phyloP scores from a whole-genome alignment of 2,888 invertebrate species.

The Petrolisthes manimaculis region DNA sequence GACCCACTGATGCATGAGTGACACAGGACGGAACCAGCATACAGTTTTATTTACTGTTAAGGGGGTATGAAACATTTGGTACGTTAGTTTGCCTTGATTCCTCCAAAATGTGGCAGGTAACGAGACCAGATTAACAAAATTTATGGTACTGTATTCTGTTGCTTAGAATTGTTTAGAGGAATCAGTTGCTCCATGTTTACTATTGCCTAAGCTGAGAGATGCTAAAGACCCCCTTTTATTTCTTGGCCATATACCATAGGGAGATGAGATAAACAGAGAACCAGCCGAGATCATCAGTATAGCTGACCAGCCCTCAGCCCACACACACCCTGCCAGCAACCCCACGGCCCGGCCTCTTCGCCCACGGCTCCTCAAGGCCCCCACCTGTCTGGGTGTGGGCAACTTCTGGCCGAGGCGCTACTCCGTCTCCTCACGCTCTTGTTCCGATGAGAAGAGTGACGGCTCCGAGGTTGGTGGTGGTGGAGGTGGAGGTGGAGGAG shows the following conservation, averaged over 20 bases:
- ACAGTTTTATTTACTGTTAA: too few relatives aligned
- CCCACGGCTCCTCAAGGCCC: conserved; percentile 49
- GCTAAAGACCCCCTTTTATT: too few relatives aligned
- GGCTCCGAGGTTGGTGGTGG: conserved; percentile 49
- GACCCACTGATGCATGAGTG: too few relatives aligned
- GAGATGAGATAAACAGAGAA: conserved; percentile 19
- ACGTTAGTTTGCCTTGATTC: too few relatives aligned
- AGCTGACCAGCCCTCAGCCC: conserved; percentile 5
- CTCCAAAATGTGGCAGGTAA: not conserved
- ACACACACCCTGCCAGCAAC: not conserved
- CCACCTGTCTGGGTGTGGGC: conserved; percentile 54
- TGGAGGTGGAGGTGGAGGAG: conserved; percentile 3
- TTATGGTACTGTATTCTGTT: too few relatives aligned
- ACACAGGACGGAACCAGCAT: too few relatives aligned
- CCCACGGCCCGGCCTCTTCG: conserved; percentile 12
- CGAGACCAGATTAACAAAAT: too few relatives aligned
- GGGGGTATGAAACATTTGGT: too few relatives aligned
- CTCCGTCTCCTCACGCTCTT: conserved; percentile 45
- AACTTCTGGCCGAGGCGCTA: conserved; percentile 41
- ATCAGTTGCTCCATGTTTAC: too few relatives aligned
- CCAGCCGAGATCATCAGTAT: not conserved
- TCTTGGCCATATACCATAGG: not conserved
- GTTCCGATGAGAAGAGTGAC: conserved; percentile 60
- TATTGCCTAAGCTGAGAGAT: too few relatives aligned
- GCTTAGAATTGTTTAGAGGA: too few relatives aligned